Percentiles rank a stretch among this genome's conserved stretches.
Conservation (phyloP, 2,888 invertebrate genomes). For the Scaptomyza tumidula region DNA sequence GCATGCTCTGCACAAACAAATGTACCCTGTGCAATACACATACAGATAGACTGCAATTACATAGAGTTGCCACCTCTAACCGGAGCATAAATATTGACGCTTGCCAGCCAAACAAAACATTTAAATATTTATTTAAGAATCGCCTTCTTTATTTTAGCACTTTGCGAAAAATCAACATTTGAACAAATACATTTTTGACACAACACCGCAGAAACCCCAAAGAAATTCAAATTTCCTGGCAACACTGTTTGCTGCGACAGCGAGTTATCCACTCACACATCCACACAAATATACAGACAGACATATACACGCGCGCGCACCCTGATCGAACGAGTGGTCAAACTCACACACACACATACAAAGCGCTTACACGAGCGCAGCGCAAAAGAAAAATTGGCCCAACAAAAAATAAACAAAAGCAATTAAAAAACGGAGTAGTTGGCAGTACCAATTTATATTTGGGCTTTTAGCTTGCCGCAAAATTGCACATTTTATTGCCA, state of each 20-base stretch:
- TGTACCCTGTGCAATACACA: slow-evolving; percentile 70
- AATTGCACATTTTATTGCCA: slow-evolving; percentile 66
- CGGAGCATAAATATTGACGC: slow-evolving; percentile 24
- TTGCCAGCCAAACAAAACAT: not conserved
- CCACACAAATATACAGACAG: slow-evolving; percentile 45
- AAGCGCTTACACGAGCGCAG: slow-evolving; percentile 62
- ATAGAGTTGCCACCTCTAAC: slow-evolving; percentile 68
- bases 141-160: not conserved
- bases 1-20: slow-evolving; percentile 76
- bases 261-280: slow-evolving; percentile 50
- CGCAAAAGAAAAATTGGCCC: slow-evolving; percentile 80
- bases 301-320: slow-evolving; percentile 73
- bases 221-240: slow-evolving; percentile 41
- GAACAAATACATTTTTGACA: not conserved
- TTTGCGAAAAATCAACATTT: not conserved
- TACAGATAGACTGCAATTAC: slow-evolving; percentile 81
- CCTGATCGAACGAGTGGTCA: slow-evolving; percentile 65
- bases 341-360: slow-evolving; percentile 57
- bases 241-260: slow-evolving; percentile 46
- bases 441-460: slow-evolving; percentile 72
- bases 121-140: not conserved
- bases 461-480: slow-evolving; percentile 36
- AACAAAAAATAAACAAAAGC: slow-evolving; percentile 83
- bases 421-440: slow-evolving; percentile 78
- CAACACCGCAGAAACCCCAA: slow-evolving; percentile 4